Base-by-base conservation (phyloP, 2,888 invertebrate species). In the Nomada goodeniana region DNA sequence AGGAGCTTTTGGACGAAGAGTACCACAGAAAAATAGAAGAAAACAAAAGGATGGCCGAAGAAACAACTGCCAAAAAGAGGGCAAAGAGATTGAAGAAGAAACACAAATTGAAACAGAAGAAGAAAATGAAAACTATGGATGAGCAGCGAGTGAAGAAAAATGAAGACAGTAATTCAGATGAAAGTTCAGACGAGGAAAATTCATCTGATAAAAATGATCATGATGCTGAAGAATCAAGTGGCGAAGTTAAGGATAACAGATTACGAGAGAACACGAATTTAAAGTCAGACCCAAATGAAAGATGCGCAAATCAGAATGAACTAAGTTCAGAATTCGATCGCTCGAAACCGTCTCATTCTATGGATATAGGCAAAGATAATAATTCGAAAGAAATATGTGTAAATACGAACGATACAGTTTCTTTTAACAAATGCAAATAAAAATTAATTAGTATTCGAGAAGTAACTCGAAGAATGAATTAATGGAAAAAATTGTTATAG, bases 1-100 rank as follows among this genome's bases (percentile, higher is more conserved):
- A 98, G 96, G 98, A 99, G 93, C 96, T 96, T 82, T 93, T 97
- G 70, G 98, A 99, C 93, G 96, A 96, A 9, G 97, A 97, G 74
- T 99, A 97, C 94, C 96, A 97, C 86, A 93, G 94, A 59, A 98
- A 97, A 94, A 94, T 99, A 53, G 97, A 97, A 93, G 96, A 97
- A 88, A 98, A 98, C 92, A 94, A 94, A 86, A 95, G 92, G 90
- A 94, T 94, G 88, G 96, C 97, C 13, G 98, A 98, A 86, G 96
- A 97, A 90, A 96, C 95, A 92, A 98, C 98, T 5, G 98, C 98
- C 0, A 99, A 98, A 92, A 99, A 98, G 93, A 95, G 99, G 88
- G 97, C 97, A 0, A 99, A 99, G 92, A 95, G 99, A 69, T 92
- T 96, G 76, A 98, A 97, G 92, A 97, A 96, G 91, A 98, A 97